A percentile compares a stretch with the other conserved stretches of the same genome.
Conservation (phyloP, 2,113 vertebrate genomes). For the Periophthalmus modestus region DNA sequence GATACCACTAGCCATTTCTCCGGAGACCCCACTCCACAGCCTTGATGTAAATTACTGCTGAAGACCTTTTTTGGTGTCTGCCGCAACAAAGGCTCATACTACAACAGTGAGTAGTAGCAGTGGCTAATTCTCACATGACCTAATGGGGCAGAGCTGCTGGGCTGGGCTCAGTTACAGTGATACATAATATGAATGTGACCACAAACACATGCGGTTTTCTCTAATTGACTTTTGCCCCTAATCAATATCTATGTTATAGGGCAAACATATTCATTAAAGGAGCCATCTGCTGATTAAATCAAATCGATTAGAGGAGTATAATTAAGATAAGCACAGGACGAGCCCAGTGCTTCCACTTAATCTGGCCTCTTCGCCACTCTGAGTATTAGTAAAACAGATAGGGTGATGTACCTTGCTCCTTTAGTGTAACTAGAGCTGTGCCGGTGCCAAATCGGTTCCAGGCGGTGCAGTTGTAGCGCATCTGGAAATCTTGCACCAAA, state of each 20-base stretch:
- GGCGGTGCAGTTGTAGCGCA: constrained; percentile 88
- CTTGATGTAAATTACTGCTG: constrained; percentile 73
- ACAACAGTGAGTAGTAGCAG: constrained; percentile 21
- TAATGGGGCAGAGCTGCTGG: constrained; percentile 34
- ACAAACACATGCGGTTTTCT: constrained; percentile 58
- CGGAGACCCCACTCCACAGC: constrained; percentile 64
- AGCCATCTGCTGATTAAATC: constrained; percentile 80
- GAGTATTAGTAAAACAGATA: constrained; percentile 14
- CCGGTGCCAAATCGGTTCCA: constrained; percentile 86
- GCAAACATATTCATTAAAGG: constrained; percentile 78
- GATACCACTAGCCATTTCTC: constrained; percentile 69
- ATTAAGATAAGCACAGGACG: constrained; percentile 76
- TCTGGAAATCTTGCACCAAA: constrained; percentile 81
- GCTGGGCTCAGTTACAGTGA: constrained; percentile 39
- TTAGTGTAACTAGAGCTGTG: constrained; percentile 78
- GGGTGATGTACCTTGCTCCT: constrained; percentile 80
- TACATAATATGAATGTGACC: constrained; percentile 46
- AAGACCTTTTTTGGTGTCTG: constrained; percentile 75
- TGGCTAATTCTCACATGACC: constrained; percentile 56
- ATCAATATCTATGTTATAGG: constrained; percentile 76
- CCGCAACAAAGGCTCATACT: constrained; percentile 58
- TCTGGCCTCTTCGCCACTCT: constrained; percentile 31
- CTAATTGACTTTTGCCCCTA: constrained; percentile 72
- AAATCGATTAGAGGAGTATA: constrained; percentile 75
- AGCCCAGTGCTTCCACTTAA: constrained; percentile 47